Evolutionary conservation across 2,113 vertebrate species (phyloP), one percentile per base, ranked within the genome.

Genomic region (Hylia prasina): DNA sequence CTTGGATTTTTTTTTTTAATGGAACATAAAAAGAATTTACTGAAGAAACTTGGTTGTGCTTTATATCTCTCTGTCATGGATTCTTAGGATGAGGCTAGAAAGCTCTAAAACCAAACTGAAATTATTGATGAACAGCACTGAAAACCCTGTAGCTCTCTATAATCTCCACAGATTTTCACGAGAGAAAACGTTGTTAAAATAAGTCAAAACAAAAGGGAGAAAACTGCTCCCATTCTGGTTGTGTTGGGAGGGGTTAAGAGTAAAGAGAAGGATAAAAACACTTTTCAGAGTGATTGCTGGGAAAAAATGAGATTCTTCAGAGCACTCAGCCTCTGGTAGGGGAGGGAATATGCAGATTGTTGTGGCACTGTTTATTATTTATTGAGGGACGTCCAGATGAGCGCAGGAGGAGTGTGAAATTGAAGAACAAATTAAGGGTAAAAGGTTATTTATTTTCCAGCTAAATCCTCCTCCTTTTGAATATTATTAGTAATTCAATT

Each of bases 381-480:
- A 79, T 90, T 57, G 82, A 90, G 66, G 66, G 75, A 56, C n/a
- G 37, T 90, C 76, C 82, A 85, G 79, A 42, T 50, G 93, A 88
- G 85, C 10, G 0, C 69, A 87, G 69, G 65, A 91, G 78, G 88
- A 90, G 37, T 53, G 72, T 60, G 81, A 94, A 91, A 96, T 50
- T 82, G 94, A 84, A 94, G 77, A 91, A 87, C 81, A 82, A 91
- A 93, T 95, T 84, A 93, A 82, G 82, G 82, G 50, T 66, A 91
- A 84, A 70, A 91, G 69, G 85, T 94, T 84, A 70, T 73, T 91
- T 92, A 69, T 70, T 60, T 89, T 87, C 78, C 82, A 72, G 81
- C 69, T 82, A 87, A 87, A 87, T 84, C 70, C 69, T 75, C 60
- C 75, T 81, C 48, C 42, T 57, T 81, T 87, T 65, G 69, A 69